A percentile compares a stretch with the other conserved stretches of the same genome.
Conservation (phyloP, 2,888 invertebrate genomes). For the Oligia strigilis region DNA sequence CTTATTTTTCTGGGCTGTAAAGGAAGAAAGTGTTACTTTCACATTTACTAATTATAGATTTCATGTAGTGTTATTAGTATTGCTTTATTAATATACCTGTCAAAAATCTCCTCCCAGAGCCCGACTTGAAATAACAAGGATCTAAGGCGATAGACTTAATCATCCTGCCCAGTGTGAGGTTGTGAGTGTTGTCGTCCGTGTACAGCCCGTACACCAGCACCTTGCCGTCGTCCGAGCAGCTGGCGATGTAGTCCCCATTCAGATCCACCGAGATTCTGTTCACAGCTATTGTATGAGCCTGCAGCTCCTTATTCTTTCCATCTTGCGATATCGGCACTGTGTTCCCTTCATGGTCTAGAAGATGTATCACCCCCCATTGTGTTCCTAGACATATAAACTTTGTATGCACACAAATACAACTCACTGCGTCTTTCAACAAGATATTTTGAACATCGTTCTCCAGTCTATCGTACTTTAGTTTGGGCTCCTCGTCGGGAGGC, state of each 20-base stretch:
- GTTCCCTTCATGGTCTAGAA: constrained; percentile 98
- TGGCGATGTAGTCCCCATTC: constrained; percentile 98
- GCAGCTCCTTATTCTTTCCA: constrained; percentile 92
- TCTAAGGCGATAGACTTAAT: constrained; percentile 97
- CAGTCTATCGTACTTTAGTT: constrained; percentile 97
- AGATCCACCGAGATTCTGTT: constrained; percentile 98
- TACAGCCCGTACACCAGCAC: constrained; percentile 97
- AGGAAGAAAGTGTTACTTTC: not conserved
- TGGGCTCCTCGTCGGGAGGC: constrained; percentile 93
- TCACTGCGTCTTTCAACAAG: constrained; percentile 95
- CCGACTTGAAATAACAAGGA: constrained; percentile 94
- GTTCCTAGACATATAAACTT: constrained; percentile 98
- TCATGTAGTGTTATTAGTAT: not conserved
- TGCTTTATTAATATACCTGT: constrained; percentile 87
- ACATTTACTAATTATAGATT: not conserved
- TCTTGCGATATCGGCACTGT: constrained; percentile 90
- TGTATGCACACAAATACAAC: constrained; percentile 97
- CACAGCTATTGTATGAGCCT: constrained; percentile 96
- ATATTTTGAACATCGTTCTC: constrained; percentile 96
- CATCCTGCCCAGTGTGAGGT: constrained; percentile 94
- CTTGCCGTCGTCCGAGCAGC: constrained; percentile 97
- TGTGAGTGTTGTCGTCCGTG: constrained; percentile 95
- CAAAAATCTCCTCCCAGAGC: constrained; percentile 95
- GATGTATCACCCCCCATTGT: constrained; percentile 96
- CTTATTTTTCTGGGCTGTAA: not conserved